Conservation (phyloP, 2,888 invertebrate genomes). For the Ormyrus pomaceus region DNA sequence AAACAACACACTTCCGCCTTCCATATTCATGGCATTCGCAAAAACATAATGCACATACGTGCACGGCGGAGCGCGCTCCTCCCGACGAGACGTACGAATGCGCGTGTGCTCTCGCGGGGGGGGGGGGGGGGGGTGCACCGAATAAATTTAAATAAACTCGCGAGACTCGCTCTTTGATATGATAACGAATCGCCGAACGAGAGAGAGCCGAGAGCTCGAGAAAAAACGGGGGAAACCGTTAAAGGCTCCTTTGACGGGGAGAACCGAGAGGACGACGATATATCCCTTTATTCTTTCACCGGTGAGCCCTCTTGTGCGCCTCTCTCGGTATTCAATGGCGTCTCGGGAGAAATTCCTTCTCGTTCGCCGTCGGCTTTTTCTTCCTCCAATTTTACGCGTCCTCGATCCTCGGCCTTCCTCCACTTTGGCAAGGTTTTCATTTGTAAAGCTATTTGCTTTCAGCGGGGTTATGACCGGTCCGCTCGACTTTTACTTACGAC, state of each 20-base stretch:
- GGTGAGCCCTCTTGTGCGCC: no score
- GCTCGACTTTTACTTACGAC: no score
- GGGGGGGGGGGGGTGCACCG: neutral
- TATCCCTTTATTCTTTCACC: no score
- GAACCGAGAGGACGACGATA: neutral
- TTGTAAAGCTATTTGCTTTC: neutral
- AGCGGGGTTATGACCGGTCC: no score
- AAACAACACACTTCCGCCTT: neutral
- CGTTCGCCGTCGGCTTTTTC: no score
- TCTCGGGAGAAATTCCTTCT: no score
- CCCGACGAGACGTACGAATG: neutral
- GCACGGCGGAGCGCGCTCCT: no score
- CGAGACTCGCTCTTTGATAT: conserved; percentile 70
- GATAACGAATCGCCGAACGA: conserved; percentile 67
- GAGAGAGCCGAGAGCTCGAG: conserved; percentile 15
- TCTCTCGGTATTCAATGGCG: no score
- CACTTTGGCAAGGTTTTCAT: neutral
- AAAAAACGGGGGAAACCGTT: neutral
- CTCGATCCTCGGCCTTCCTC: neutral
- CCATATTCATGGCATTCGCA: conserved; percentile 20
- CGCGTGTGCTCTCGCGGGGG: neutral
- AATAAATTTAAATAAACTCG: conserved; percentile 73
- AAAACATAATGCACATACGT: neutral
- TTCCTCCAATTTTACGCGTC: neutral
- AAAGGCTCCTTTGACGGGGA: neutral